phyloP scores from a whole-genome alignment of 2,797 vertebrate genomes.

The Phalanger gymnotis region DNA sequence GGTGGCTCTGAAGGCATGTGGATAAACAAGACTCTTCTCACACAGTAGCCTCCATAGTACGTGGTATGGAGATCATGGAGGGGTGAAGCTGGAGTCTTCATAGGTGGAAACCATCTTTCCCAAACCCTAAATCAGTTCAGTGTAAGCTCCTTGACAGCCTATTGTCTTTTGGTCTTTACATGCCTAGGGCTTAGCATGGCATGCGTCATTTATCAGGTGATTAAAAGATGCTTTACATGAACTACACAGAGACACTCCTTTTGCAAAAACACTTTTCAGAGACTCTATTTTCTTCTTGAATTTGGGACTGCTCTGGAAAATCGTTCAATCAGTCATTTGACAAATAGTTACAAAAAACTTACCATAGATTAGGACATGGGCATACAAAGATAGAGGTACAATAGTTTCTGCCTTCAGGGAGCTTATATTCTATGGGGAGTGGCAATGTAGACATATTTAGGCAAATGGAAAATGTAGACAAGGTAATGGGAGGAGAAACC shows the following conservation, averaged over 20 bases:
- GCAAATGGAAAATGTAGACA: background rate
- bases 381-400: background rate
- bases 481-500: background rate
- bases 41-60: background rate
- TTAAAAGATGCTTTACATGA: background rate
- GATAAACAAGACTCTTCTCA: background rate
- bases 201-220: background rate
- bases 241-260: background rate
- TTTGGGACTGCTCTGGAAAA: background rate
- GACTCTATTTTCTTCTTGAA: background rate
- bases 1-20: background rate
- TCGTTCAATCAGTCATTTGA: background rate
- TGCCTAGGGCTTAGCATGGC: background rate
- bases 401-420: background rate
- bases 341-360: background rate
- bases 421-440: background rate
- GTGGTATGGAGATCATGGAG: background rate
- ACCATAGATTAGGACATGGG: background rate
- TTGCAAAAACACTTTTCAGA: background rate
- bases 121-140: background rate
- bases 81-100: background rate
- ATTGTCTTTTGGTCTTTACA: background rate
- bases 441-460: background rate
- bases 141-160: background rate
- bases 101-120: background rate